Evolutionary conservation across 2,113 vertebrate species (phyloP), one percentile per base, ranked within the genome.

Genomic region (Nothobranchius kuhntae): DNA sequence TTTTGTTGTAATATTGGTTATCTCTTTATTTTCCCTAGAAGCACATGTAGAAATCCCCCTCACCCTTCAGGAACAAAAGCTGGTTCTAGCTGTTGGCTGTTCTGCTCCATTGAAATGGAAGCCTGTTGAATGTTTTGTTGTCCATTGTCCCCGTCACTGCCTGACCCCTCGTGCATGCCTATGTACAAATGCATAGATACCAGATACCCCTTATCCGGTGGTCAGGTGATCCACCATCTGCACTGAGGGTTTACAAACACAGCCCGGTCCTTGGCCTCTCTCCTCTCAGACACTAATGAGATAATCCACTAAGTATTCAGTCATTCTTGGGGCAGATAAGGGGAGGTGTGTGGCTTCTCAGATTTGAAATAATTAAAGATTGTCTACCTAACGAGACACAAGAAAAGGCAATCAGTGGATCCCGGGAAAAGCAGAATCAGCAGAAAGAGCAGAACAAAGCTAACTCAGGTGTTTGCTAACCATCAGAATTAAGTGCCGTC

Each of bases 181-280:
- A 30, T 75, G 53, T 75, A 67, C 65, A 80, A 71, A 80, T 9
- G 13, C 24, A n/a, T 70, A 51, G 53, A 78, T 57, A 13, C 53
- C 53, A 55, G 55, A 53, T 24, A 45, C 68, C 54, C 66, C 42
- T 81, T 55, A 56, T 58, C 59, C 56, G 36, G 61, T 35, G 78
- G 77, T 89, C 90, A 91, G 87, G 86, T 90, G 91, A 92, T 77
- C 53, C 47, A 67, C 91, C 87, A 85, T 91, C 88, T 91, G 90
- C 76, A 83, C 78, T 73, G 69, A 61, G 69, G 82, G 84, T 87
- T 87, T 78, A 57, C 75, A 62, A 59, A 66, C 85, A n/a, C n/a
- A 62, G 61, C 66, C 85, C 46, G 61, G 53, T 65, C 47, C 81
- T 68, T 58, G 58, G 68, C 81, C 73, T 80, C 67, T 21, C 81